These are phyloP conservation scores for Apoda limacodes DNA, from an alignment of 2,888 invertebrate species.

Conservation along the genomic window DNA sequence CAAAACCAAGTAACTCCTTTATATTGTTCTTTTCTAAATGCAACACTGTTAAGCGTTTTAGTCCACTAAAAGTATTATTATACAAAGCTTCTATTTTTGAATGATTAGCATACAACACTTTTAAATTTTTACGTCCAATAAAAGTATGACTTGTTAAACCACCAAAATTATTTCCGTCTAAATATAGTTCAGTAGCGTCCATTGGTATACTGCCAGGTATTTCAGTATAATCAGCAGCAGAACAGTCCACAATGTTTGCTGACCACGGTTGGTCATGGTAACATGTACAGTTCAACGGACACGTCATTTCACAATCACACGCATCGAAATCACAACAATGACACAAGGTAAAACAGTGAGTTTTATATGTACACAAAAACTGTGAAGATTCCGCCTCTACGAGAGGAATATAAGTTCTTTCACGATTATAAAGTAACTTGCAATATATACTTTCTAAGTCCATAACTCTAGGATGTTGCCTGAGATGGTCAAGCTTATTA, in stretches of 20 bases:
- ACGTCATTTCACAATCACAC: slow-evolving; percentile 98
- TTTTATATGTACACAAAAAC: slow-evolving; percentile 92
- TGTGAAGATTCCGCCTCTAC: slow-evolving; percentile 89
- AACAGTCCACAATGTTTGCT: slow-evolving; percentile 93
- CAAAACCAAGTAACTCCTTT: slow-evolving; percentile 82
- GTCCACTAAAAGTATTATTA: slow-evolving; percentile 91
- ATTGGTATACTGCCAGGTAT: slow-evolving; percentile 92
- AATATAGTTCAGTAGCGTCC: slow-evolving; percentile 95
- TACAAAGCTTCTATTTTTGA: slow-evolving; percentile 87
- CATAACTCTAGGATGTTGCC: slow-evolving; percentile 92
- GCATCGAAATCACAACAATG: slow-evolving; percentile 97
- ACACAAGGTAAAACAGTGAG: slow-evolving; percentile 94
- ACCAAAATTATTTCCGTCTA: slow-evolving; percentile 92
- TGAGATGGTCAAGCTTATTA: slow-evolving; percentile 83
- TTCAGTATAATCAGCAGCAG: slow-evolving; percentile 81
- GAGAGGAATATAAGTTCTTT: slow-evolving; percentile 85
- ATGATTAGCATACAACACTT: slow-evolving; percentile 88
- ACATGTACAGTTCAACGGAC: slow-evolving; percentile 93
- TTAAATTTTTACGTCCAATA: slow-evolving; percentile 90
- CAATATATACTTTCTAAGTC: slow-evolving; percentile 92
- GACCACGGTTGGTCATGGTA: slow-evolving; percentile 96
- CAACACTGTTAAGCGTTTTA: slow-evolving; percentile 81
- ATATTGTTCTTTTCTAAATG: slow-evolving; percentile 91
- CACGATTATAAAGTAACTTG: slow-evolving; percentile 85
- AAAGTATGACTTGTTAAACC: slow-evolving; percentile 90